These are phyloP conservation scores for Neodiprion pinetum DNA, from an alignment of 1,140 invertebrate species.

Conservation along the genomic window DNA sequence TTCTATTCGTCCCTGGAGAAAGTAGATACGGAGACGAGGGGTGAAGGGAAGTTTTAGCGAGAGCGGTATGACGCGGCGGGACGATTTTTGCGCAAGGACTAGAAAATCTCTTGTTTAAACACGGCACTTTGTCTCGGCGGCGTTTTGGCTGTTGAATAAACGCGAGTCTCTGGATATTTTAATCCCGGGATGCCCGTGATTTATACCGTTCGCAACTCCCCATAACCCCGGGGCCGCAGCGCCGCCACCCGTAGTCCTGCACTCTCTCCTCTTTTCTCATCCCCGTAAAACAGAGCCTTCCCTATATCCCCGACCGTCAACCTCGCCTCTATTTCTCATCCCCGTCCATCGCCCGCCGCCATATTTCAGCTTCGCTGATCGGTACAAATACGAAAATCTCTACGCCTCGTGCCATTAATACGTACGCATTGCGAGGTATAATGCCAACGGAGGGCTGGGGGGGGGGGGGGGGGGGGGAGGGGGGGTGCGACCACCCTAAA, in stretches of 20 bases:
- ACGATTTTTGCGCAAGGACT: background rate
- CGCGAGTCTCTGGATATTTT: background rate
- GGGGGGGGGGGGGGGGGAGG: too few species aligned
- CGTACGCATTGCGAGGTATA: too few species aligned
- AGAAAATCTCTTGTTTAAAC: background rate
- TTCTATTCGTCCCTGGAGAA: too few species aligned
- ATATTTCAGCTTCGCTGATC: too few species aligned
- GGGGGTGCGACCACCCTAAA: too few species aligned
- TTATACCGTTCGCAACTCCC: background rate
- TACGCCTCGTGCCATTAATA: too few species aligned
- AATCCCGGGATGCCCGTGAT: conserved; percentile 4
- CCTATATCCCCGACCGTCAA: background rate
- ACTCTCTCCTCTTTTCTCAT: background rate
- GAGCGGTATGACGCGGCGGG: background rate
- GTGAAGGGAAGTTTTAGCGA: too few species aligned
- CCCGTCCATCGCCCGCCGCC: too few species aligned
- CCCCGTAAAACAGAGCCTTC: background rate
- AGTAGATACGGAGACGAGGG: too few species aligned
- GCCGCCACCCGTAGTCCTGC: background rate
- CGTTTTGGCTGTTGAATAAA: background rate
- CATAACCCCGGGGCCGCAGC: background rate
- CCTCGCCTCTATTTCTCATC: too few species aligned
- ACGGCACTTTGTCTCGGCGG: background rate
- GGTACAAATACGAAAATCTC: too few species aligned
- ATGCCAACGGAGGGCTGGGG: too few species aligned